Evolutionary conservation across 2,888 invertebrate species (phyloP).

Genomic region (Mesochorus sp.): DNA sequence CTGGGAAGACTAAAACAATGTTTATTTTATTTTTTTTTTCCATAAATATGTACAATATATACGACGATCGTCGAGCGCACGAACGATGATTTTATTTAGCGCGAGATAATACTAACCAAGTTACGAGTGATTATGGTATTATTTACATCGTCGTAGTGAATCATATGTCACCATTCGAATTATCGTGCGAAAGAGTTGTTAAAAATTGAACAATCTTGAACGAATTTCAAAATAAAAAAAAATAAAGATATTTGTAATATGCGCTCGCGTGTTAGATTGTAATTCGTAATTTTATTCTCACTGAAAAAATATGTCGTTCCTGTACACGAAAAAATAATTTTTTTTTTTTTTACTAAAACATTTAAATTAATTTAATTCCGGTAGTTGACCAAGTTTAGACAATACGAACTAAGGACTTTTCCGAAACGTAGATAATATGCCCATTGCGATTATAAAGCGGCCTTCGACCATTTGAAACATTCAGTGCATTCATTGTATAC

Average conservation of each 20-base stretch:
- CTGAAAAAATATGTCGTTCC: too few species aligned
- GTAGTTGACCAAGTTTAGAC: too few species aligned
- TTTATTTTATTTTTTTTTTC: constrained; percentile 57
- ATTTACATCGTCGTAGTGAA: constrained; percentile 35
- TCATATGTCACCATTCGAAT: not conserved
- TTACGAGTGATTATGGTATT: constrained; percentile 29
- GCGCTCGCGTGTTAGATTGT: too few species aligned
- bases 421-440: too few species aligned
- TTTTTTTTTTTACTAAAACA: too few species aligned
- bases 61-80: constrained; percentile 3
- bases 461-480: not conserved
- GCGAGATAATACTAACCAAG: not conserved
- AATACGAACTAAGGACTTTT: too few species aligned
- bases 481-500: not conserved
- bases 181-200: constrained; percentile 66
- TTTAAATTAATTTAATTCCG: too few species aligned
- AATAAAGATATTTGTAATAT: too few species aligned
- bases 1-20: constrained; percentile 57
- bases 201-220: constrained; percentile 57
- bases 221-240: constrained; percentile 50
- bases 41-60: constrained; percentile 54
- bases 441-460: not conserved
- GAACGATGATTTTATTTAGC: not conserved
- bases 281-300: too few species aligned
- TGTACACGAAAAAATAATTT: too few species aligned